Conservation (phyloP, 1,140 invertebrate species). For the Oryzaephilus surinamensis region DNA sequence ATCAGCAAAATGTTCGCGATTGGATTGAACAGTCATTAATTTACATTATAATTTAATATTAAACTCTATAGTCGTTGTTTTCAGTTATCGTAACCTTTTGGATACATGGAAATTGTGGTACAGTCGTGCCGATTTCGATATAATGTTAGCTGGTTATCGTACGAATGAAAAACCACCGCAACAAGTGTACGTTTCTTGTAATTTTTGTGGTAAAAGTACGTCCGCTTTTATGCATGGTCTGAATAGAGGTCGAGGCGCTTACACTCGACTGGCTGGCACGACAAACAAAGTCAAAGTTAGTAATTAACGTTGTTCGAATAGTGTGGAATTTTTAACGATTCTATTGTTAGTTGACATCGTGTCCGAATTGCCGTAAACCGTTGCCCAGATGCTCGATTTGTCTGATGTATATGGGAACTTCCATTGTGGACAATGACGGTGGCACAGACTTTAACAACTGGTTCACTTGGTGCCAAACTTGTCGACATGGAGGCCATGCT, state of each 20-base stretch:
- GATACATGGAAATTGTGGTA: constrained; percentile 76
- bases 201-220: constrained; percentile 89
- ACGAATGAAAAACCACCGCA: constrained; percentile 52
- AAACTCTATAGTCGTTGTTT: constrained; percentile 8
- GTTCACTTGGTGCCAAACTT: constrained; percentile 97
- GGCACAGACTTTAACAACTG: constrained; percentile 61
- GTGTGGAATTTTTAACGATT: constrained; percentile 7
- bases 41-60: not conserved
- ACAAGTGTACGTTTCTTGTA: constrained; percentile 83
- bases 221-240: constrained; percentile 61
- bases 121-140: constrained; percentile 62
- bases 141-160: constrained; percentile 52
- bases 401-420: constrained; percentile 82
- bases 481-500: constrained; percentile 89
- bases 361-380: constrained; percentile 88
- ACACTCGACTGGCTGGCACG: constrained; percentile 48
- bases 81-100: constrained; percentile 61
- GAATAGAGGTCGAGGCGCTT: constrained; percentile 43
- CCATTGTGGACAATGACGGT: constrained; percentile 36
- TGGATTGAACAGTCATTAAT: constrained; percentile 24
- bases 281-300: constrained; percentile 53
- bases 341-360: constrained; percentile 65
- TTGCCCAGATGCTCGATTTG: constrained; percentile 88
- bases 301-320: not conserved
- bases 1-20: constrained; percentile 18